Conservation (phyloP, 2,797 vertebrate genomes). For the Poeciliopsis presidionis region DNA sequence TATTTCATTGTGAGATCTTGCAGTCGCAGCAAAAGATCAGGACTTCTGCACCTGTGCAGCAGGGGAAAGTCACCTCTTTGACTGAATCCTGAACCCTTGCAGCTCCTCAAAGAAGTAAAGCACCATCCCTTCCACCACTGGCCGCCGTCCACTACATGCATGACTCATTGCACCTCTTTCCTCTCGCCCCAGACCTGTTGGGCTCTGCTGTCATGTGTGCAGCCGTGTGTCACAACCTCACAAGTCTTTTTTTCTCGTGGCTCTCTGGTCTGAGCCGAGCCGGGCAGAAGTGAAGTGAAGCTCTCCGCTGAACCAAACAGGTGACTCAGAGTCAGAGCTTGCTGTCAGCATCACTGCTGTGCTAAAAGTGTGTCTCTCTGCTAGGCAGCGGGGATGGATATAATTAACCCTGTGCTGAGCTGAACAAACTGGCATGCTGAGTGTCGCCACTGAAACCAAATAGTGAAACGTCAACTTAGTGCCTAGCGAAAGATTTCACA, state of each 20-base stretch:
- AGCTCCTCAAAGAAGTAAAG: conserved; percentile 22
- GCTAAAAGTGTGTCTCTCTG: conserved; percentile 45
- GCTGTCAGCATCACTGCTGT: conserved; percentile 45
- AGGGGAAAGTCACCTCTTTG: conserved; percentile 33
- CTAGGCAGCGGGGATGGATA: conserved; percentile 40
- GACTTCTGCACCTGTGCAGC: neutral
- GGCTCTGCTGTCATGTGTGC: conserved; percentile 56
- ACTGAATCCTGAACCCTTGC: conserved; percentile 43
- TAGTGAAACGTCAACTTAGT: neutral
- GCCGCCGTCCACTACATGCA: conserved; percentile 10
- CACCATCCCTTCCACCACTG: conserved; percentile 9
- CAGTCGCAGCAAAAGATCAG: neutral
- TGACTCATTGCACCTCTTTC: conserved; percentile 56
- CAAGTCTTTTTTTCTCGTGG: conserved; percentile 55
- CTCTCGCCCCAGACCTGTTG: conserved; percentile 44
- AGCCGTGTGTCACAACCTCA: conserved; percentile 62
- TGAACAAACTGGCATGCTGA: conserved; percentile 33
- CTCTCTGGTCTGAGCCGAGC: conserved; percentile 26
- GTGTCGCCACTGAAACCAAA: conserved; percentile 22
- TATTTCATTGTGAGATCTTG: neutral
- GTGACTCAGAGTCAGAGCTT: conserved; percentile 64
- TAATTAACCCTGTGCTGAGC: conserved; percentile 56
- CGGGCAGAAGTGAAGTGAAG: conserved; percentile 44
- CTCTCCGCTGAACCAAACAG: conserved; percentile 42
- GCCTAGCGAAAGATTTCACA: neutral